These are phyloP conservation scores for Anthopleura sola DNA, from an alignment of 64 coral and sea anemone genomes.

Conservation along the genomic window DNA sequence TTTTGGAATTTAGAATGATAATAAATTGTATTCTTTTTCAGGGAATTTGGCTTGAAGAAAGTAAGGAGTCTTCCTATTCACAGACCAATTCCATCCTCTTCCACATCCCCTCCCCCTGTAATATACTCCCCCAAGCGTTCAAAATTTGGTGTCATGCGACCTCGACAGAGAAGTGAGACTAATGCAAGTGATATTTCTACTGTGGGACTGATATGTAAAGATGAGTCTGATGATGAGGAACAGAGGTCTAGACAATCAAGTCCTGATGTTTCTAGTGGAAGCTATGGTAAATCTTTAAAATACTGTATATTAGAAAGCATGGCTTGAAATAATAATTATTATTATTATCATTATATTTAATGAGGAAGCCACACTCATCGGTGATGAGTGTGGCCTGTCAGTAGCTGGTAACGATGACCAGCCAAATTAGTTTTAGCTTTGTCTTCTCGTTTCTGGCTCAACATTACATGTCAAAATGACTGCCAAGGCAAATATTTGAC, in stretches of 20 bases:
- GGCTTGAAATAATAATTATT: too few species aligned
- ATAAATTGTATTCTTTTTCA: background rate
- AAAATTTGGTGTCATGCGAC: background rate
- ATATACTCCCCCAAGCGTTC: conserved; percentile 20
- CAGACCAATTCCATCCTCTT: background rate
- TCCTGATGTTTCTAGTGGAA: background rate
- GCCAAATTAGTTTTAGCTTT: too few species aligned
- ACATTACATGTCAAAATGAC: too few species aligned
- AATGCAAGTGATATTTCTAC: conserved; percentile 29
- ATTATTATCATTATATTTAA: too few species aligned
- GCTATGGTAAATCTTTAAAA: background rate
- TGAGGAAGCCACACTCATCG: too few species aligned
- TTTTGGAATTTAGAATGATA: too few species aligned
- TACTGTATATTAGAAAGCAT: background rate
- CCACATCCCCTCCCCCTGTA: background rate
- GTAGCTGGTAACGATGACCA: too few species aligned
- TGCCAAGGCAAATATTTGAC: too few species aligned
- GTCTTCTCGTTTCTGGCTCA: too few species aligned
- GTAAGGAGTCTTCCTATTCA: conserved; percentile 5
- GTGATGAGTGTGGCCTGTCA: too few species aligned
- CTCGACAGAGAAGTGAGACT: background rate
- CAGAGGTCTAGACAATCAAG: background rate
- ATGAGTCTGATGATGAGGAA: conserved; percentile 13
- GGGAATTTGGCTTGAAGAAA: conserved; percentile 15
- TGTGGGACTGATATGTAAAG: conserved; percentile 1